Evolutionary conservation across 2,888 invertebrate species (phyloP).

Genomic region (Caenorhabditis doughertyi): DNA sequence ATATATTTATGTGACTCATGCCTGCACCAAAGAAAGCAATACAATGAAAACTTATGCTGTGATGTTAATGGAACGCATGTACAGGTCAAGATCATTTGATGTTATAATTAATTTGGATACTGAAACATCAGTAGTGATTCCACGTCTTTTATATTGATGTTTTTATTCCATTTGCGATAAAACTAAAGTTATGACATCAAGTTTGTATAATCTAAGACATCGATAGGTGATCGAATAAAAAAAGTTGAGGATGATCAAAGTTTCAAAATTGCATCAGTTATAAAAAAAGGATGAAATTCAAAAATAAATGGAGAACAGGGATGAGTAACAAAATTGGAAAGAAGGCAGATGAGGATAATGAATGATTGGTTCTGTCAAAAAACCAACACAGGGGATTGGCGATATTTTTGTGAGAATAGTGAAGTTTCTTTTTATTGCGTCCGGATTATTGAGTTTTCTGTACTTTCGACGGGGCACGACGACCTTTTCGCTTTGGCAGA

Average conservation of each 20-base stretch:
- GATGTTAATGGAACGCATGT: constrained; percentile 1
- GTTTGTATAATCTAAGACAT: neutral
- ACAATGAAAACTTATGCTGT: neutral
- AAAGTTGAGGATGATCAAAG: neutral
- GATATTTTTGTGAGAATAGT: neutral
- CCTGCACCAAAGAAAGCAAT: neutral
- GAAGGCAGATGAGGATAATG: neutral
- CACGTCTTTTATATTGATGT: neutral
- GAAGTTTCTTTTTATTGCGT: neutral
- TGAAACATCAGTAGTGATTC: neutral
- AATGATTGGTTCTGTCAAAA: neutral
- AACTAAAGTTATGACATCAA: neutral
- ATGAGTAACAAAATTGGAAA: neutral
- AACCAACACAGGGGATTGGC: neutral
- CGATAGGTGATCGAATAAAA: neutral
- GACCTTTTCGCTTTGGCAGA: neutral
- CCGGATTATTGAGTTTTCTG: neutral
- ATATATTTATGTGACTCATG: constrained; percentile 27
- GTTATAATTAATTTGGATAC: constrained; percentile 43
- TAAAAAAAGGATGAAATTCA: neutral
- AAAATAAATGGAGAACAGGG: neutral
- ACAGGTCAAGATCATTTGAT: constrained; percentile 8
- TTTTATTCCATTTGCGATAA: neutral
- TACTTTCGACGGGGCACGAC: neutral
- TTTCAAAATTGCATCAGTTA: neutral